Percentiles rank a stretch among this genome's conserved stretches.
Conservation (phyloP, 1,140 invertebrate genomes). For the Calliopsis andreniformis region DNA sequence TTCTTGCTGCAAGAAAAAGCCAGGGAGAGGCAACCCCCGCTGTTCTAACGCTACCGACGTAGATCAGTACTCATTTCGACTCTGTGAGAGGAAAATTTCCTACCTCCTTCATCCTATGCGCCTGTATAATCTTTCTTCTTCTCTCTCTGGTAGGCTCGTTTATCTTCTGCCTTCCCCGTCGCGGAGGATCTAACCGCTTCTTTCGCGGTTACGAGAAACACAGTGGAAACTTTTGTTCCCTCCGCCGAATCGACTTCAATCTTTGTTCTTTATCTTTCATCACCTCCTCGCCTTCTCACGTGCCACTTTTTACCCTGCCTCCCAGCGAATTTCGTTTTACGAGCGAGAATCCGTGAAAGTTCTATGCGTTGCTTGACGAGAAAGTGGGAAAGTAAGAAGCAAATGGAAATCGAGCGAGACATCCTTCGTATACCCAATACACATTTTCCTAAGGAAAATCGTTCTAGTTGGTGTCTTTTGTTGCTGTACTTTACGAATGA, state of each 20-base stretch:
- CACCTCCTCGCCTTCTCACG: constrained; percentile 8
- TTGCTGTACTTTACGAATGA: neutral
- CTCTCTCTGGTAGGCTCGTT: constrained; percentile 1
- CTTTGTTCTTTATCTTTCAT: constrained; percentile 28
- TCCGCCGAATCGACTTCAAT: constrained; percentile 34
- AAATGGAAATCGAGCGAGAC: constrained; percentile 45
- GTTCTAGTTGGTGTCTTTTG: neutral
- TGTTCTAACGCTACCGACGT: constrained; percentile 51
- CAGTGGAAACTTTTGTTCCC: constrained; percentile 54
- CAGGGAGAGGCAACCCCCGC: constrained; percentile 1
- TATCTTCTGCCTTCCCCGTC: neutral
- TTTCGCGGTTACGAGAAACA: constrained; percentile 36
- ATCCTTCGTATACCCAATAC: neutral
- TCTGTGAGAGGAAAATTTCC: constrained; percentile 55
- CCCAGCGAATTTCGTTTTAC: constrained; percentile 70
- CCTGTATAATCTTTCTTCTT: neutral
- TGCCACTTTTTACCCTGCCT: constrained; percentile 42
- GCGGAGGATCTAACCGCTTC: constrained; percentile 38
- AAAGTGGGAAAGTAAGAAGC: constrained; percentile 34
- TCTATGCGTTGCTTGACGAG: constrained; percentile 21
- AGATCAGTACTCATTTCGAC: constrained; percentile 54
- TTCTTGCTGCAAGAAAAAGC: neutral
- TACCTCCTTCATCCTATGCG: constrained; percentile 4
- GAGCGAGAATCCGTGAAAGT: constrained; percentile 60
- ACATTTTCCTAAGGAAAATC: neutral